Base-by-base conservation (phyloP, 2,888 invertebrate species). In the Pseudococcus jackbeardsleyi region DNA sequence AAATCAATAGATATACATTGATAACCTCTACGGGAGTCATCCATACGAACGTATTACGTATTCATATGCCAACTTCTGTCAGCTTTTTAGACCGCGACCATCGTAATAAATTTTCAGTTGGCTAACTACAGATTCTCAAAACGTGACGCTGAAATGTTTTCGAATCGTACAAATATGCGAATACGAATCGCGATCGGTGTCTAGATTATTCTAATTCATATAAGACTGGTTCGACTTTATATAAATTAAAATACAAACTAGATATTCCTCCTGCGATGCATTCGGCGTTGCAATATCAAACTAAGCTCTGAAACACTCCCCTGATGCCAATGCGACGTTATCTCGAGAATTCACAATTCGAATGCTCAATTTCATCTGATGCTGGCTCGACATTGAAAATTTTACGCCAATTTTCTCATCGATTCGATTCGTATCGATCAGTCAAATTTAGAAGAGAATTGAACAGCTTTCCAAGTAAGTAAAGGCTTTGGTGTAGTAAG, bases 81-180 rank as follows among this genome's bases (percentile, higher is more conserved):
- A 72, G 33, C 72, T 72, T 72, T 72, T 72, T 33, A 72, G 72
- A 72, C 72, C 72, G 72, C 72, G 72, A 72, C 72, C 72, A 72
- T 72, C 72, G 72, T 72, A 72, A 72, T 72, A 33, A 72, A 72
- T 72, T 72, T 72, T 72, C 72, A 72, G 72, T 72, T 72, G 72
- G 72, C 72, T 33, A 72, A 72, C 72, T 72, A 72, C 6, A 72
- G 72, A 15, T 72, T 17, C 42, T 42, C 1, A 17, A 68, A 72
- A 33, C 72, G 72, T 72, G 72, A 72, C 72, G 72, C 72, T 33
- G 72, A 72, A 72, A 72, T 72, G 33, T 72, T 39, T 33, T 33
- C 33, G 72, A 72, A 72, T 72, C 19, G 33, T 26, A 72, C 15
- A 33, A 33, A 33, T 33, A 33, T 33, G 26, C 33, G 72, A 72